A percentile compares a stretch with the other conserved stretches of the same genome.
These are phyloP conservation scores for Telmatherina bonti DNA, from an alignment of 2,797 vertebrate species.

Conservation along the genomic window DNA sequence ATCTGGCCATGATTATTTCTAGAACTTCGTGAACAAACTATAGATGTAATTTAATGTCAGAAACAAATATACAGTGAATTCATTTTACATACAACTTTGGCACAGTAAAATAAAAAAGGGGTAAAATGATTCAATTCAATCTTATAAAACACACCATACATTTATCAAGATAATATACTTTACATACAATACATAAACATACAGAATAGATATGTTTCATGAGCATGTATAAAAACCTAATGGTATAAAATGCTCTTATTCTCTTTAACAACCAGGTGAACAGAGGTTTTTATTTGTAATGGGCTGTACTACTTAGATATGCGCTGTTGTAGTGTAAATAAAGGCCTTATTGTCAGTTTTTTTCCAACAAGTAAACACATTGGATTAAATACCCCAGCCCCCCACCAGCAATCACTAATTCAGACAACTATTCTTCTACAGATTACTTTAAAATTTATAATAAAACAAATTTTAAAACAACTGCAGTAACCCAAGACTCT, in stretches of 20 bases:
- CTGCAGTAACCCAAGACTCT: neutral
- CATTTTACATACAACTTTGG: constrained; percentile 3
- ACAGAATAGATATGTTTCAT: neutral
- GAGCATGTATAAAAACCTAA: neutral
- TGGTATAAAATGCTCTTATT: constrained; percentile 18
- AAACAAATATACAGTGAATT: neutral
- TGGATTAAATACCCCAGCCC: neutral
- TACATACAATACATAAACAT: neutral
- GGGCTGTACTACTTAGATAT: constrained; percentile 1
- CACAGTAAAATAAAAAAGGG: neutral
- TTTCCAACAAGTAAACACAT: constrained; percentile 5
- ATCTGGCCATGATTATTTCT: neutral
- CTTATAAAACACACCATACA: neutral
- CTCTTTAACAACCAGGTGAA: constrained; percentile 44
- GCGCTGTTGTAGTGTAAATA: neutral
- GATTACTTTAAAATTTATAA: neutral
- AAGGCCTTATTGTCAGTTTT: constrained; percentile 25
- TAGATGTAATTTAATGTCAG: neutral
- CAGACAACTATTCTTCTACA: neutral
- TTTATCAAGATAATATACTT: neutral
- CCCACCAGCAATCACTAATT: neutral
- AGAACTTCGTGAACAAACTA: neutral
- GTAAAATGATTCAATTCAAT: neutral
- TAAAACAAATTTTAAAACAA: too few relatives aligned
- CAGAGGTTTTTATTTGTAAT: constrained; percentile 12